A percentile compares a stretch with the other conserved stretches of the same genome.
These are phyloP conservation scores for Oriolus oriolus DNA, from an alignment of 2,113 vertebrate species.

Conservation along the genomic window DNA sequence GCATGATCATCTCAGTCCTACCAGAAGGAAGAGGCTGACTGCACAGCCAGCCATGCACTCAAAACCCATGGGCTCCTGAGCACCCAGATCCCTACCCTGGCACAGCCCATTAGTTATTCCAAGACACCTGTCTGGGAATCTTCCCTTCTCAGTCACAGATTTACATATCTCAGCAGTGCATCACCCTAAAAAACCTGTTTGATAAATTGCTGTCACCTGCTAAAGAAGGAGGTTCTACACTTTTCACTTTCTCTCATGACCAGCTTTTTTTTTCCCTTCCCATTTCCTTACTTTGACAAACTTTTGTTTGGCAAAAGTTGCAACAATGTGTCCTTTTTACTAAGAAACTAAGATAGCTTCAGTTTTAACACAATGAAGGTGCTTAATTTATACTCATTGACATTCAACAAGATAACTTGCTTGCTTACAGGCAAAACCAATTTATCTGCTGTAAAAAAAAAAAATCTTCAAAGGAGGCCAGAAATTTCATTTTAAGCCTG, in stretches of 20 bases:
- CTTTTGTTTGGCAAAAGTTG: neutral
- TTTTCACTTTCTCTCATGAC: neutral
- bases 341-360: neutral
- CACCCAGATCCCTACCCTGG: neutral
- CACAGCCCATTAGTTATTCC: neutral
- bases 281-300: neutral
- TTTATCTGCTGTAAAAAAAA: neutral
- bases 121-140: neutral
- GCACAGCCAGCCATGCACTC: neutral
- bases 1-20: neutral
- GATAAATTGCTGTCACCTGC: neutral
- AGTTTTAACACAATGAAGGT: neutral
- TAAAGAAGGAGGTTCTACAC: neutral
- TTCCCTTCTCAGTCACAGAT: neutral
- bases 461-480: neutral
- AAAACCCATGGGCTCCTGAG: neutral
- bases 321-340: neutral
- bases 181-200: neutral
- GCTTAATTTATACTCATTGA: neutral
- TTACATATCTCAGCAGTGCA: neutral
- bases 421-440: neutral
- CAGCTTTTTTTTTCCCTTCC: neutral
- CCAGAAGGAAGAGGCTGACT: neutral
- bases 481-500: neutral
- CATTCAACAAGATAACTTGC: neutral